These are phyloP conservation scores for Ceratitis capitata DNA, from an alignment of 1,140 invertebrate species.

Conservation along the genomic window DNA sequence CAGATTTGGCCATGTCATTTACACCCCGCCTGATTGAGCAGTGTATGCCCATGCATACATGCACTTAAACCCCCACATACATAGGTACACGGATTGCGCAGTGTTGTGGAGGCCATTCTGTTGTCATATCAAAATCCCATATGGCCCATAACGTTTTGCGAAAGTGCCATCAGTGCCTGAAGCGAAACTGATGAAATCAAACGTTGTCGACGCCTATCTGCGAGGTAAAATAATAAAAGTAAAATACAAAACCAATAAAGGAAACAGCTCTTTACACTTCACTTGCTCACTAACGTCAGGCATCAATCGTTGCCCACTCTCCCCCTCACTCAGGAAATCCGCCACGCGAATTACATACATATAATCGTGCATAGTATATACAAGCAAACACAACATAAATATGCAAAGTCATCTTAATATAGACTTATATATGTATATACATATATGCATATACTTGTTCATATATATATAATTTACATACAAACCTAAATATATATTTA, in stretches of 20 bases:
- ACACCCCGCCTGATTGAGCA: neutral
- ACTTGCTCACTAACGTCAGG: conserved; percentile 51
- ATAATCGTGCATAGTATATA: neutral
- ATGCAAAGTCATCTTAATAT: neutral
- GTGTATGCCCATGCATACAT: too few species aligned
- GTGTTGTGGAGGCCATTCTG: conserved; percentile 47
- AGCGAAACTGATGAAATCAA: conserved; percentile 43
- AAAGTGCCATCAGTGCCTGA: conserved; percentile 56
- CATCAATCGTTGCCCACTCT: neutral
- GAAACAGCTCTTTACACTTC: conserved; percentile 65
- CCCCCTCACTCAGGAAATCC: neutral
- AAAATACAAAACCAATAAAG: conserved; percentile 65
- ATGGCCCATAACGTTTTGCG: conserved; percentile 58
- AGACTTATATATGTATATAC: conserved; percentile 44
- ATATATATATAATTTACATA: conserved; percentile 38
- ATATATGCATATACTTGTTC: conserved; percentile 38
- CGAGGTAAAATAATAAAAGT: conserved; percentile 51
- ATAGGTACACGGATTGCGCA: neutral
- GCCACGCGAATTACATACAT: conserved; percentile 8
- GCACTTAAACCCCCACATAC: neutral
- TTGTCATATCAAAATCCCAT: conserved; percentile 64
- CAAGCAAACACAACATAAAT: neutral
- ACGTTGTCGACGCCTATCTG: conserved; percentile 2
- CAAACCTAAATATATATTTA: neutral
- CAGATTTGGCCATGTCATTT: neutral